Evolutionary conservation across 2,797 vertebrate species (phyloP).

Genomic region (Argyrosomus regius): DNA sequence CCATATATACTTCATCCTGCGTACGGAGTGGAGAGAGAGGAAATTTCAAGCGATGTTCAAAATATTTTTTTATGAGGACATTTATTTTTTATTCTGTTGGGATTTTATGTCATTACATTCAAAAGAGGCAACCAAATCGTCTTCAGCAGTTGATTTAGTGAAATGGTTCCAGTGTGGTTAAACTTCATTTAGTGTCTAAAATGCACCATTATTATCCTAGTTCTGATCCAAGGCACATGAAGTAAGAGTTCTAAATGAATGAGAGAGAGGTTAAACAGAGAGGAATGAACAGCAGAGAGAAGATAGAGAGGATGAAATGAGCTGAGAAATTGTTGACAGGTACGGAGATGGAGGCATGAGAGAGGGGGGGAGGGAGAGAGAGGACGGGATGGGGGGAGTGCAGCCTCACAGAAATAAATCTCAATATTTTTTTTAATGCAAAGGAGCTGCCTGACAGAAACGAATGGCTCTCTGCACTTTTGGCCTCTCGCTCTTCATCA

Average conservation of each 20-base stretch:
- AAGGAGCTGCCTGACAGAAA: slow-evolving; percentile 67
- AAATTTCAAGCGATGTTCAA: background rate
- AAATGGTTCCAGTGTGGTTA: slow-evolving; percentile 22
- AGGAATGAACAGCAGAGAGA: slow-evolving; percentile 16
- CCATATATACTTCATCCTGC: slow-evolving; percentile 99
- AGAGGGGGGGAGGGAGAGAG: background rate
- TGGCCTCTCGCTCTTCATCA: slow-evolving; percentile 72
- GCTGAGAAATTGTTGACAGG: slow-evolving; percentile 56
- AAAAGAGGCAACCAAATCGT: background rate
- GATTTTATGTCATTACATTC: background rate
- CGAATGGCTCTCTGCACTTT: slow-evolving; percentile 66
- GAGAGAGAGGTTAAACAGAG: slow-evolving; percentile 37
- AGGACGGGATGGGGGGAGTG: background rate
- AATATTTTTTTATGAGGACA: too few relatives aligned
- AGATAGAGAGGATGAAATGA: slow-evolving; percentile 39
- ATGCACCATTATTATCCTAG: background rate
- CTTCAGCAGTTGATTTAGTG: background rate
- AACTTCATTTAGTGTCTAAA: slow-evolving; percentile 24
- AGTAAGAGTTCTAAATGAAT: slow-evolving; percentile 54
- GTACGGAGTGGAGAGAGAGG: slow-evolving; percentile 23
- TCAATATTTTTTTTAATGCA: slow-evolving; percentile 62
- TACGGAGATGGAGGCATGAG: slow-evolving; percentile 15
- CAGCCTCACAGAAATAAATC: slow-evolving; percentile 62
- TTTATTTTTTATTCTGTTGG: too few relatives aligned
- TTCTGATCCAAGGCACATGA: slow-evolving; percentile 45